Evolutionary conservation across 1,140 invertebrate species (phyloP), one percentile per base, ranked within the genome.

Genomic region (Neodiprion lecontei): DNA sequence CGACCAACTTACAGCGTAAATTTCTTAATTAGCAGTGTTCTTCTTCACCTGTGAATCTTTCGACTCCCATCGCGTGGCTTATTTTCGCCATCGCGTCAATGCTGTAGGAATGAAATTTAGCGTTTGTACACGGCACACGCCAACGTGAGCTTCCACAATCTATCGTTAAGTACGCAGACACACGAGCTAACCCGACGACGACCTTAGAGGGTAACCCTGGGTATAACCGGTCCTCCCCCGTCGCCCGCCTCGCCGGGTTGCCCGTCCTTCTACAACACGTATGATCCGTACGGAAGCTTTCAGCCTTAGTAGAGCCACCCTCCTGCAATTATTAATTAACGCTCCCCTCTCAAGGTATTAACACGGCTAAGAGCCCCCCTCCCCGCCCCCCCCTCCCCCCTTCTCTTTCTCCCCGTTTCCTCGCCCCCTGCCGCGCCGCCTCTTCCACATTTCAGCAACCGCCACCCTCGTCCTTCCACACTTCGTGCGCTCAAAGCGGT

Each of bases 311-410:
- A 74, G 70, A 81, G 77, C 77, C 80, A 84, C 85, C 83, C 83
- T 82, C 79, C 72, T 82, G 84, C 86, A 86, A 88, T 88, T 87
- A 87, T 86, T 87, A 88, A 88, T 88, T 87, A 88, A 88, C 86
- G 85, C 85, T 84, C 82, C 85, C 83, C 86, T 84, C 81, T 82
- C 78, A 83, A 83, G 80, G 84, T 83, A 86, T 87, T 86, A 87
- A 84, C 84, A 81, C 81, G 83, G 82, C 85, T 87, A 86, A 88
- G 86, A 87, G 86, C 82, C 82, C 80, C 77, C 80, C 82, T 78
- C 79, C 73, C 79, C 79, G 78, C 81, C 78, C 79, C 79, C 77
- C 80, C 81, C 79, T n/a, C 53, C 74, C 77, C 70, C 73, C 74
- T 9, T 61, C 78, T 75, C 78, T 78, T 50, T 17, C 17, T 14